Evolutionary conservation across 1,140 invertebrate genomes (phyloP), one percentile per base, ranked within the genome.

Genomic region (Ooceraea biroi): DNA sequence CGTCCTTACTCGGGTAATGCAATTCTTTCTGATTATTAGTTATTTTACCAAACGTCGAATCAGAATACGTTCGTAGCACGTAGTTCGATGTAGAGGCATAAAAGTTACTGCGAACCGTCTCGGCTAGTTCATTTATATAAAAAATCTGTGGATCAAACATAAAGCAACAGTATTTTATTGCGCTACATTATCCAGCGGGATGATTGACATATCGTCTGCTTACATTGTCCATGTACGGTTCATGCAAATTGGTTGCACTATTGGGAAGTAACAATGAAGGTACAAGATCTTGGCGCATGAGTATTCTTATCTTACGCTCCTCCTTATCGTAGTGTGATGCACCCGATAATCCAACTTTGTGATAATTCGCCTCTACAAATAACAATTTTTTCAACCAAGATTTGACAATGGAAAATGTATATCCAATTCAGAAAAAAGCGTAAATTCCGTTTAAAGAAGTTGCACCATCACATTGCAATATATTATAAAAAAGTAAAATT

Each of bases 1-100:
- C 65, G n/a, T 58, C 65, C 10, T 80, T 80, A 44, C 17, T 80
- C 2, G 76, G 65, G 1, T 80, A 80, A 58, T 82, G 73, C 7
- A 44, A 36, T 36, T 77, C 74, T 27, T 71, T 80, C 36, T 80
- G 63, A 71, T 71, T 57, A 12, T 57, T 65, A 17, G 50, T 25
- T 3, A 46, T 80, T 36, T 71, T 69, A 22, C n/a, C 36, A n/a
- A 57, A 78, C 5, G 30, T 41, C 36, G 48, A 69, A 19, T 57
- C 61, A 3, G 36, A 19, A 17, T 69, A 78, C 17, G 19, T 17
- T 12, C 22, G 36, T 25, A 57, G 50, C 50, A 69, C 57, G 17
- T 48, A 22, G 48, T 80, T 71, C 0, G 11, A 46, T 71, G 44
- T 44, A 19, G 36, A 63, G 30, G 5, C 8, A 10, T 63, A 57